Evolutionary conservation across 2,113 vertebrate genomes (phyloP), one percentile per base, ranked within the genome.

Genomic region (Ammodramus savannarum): DNA sequence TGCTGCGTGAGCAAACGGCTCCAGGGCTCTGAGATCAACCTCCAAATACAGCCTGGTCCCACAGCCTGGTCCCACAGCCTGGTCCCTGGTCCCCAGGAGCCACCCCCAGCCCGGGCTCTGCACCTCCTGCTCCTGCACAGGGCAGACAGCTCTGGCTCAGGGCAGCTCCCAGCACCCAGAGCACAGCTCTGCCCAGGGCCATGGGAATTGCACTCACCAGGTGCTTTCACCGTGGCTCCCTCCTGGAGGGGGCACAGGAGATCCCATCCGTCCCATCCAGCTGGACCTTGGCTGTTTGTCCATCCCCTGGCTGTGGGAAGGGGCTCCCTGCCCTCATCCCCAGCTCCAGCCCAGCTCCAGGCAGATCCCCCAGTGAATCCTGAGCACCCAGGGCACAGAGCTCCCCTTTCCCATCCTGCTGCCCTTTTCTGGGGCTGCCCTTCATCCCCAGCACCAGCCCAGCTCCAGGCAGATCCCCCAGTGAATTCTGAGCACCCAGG

Each of bases 401-500:
- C 2, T 32, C 63, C 61, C 51, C 1, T n/a, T n/a, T n/a, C n/a
- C n/a, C n/a, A n/a, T n/a, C n/a, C n/a, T n/a, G n/a, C n/a, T n/a
- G n/a, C n/a, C n/a, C n/a, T n/a, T n/a, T n/a, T n/a, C 14, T 85
- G 31, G 55, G 18, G 58, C 69, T 59, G 74, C 21, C 29, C 38
- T 57, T 59, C 49, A 10, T 31, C 16, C 34, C 16, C 82, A 36
- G 75, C 63, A 13, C 1, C 43, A 20, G 3, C 6, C 1, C 0
- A 1, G 63, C 59, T 57, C 23, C n/a, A 36, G 55, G 44, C 1
- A 2, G 31, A 27, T 22, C 14, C 36, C 39, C 5, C 3, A 0
- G n/a, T 0, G 6, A 43, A 38, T 34, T 9, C 72, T 1, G 0
- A 18, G 4, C 14, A 18, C 2, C 0, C 32, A 0, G 3, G 13